phyloP scores from a whole-genome alignment of 1,140 invertebrate genomes.

The Zaprionus africanus region DNA sequence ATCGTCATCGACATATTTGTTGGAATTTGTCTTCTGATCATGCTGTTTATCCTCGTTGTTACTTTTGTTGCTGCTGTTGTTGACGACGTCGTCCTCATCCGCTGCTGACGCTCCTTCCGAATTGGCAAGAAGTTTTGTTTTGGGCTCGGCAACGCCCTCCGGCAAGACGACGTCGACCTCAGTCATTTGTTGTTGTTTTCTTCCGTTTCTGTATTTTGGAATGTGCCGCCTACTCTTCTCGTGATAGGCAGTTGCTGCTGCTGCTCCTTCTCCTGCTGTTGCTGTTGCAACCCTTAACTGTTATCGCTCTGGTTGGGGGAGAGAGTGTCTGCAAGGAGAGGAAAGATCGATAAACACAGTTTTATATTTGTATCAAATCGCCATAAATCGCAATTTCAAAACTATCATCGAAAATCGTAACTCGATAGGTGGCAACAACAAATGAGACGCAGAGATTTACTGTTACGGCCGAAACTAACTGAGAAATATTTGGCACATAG shows the following conservation, averaged over 20 bases:
- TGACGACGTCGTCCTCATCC: conserved; percentile 21
- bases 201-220: conserved; percentile 52
- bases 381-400: background rate
- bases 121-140: conserved; percentile 68
- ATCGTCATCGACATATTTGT: conserved; percentile 9
- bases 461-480: conserved; percentile 36
- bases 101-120: conserved; percentile 37
- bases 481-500: conserved; percentile 73
- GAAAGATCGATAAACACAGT: conserved; percentile 36
- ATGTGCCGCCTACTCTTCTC: conserved; percentile 54
- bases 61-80: conserved; percentile 16
- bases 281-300: conserved; percentile 28
- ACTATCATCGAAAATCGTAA: conserved; percentile 12
- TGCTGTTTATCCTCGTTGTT: conserved; percentile 34
- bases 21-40: conserved; percentile 27
- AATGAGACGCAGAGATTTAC: conserved; percentile 3
- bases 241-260: conserved; percentile 31
- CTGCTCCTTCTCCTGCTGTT: conserved; percentile 39
- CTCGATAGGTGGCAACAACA: conserved; percentile 21
- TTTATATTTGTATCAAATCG: conserved; percentile 3
- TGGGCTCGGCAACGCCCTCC: conserved; percentile 77
- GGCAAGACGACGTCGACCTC: conserved; percentile 83
- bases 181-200: conserved; percentile 77
- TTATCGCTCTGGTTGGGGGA: conserved; percentile 3
- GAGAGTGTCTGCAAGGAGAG: conserved; percentile 30